phyloP scores from a whole-genome alignment of 2,113 vertebrate genomes.

The Oreochromis tanganicae region DNA sequence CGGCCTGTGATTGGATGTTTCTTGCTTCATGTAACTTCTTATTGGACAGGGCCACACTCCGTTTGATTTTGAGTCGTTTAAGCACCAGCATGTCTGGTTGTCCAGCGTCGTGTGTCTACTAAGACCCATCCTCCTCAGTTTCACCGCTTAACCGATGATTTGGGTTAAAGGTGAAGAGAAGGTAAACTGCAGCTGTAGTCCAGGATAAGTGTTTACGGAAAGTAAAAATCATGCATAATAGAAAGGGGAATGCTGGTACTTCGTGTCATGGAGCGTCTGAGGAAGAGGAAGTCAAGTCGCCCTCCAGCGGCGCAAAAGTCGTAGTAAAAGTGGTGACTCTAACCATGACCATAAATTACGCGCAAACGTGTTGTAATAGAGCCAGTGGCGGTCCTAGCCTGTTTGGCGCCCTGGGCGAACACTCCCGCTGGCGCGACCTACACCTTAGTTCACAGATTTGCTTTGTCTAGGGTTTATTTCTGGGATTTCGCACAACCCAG shows the following conservation, averaged over 20 bases:
- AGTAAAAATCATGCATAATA: neutral
- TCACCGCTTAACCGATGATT: too few relatives aligned
- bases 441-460: too few relatives aligned
- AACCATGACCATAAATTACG: neutral
- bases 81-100: conserved; percentile 5
- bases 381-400: too few relatives aligned
- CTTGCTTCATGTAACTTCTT: rapidly evolving
- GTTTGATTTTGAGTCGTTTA: neutral
- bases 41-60: neutral
- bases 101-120: neutral
- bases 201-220: neutral
- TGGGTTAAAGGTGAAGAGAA: neutral
- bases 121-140: neutral
- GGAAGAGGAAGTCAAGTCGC: neutral
- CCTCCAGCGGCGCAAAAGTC: neutral
- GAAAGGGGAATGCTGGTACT: neutral
- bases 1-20: neutral
- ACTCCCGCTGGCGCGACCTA: too few relatives aligned
- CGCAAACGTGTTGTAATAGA: too few relatives aligned
- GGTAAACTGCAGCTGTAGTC: neutral
- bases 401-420: too few relatives aligned
- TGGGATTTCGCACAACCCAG: too few relatives aligned
- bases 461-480: too few relatives aligned
- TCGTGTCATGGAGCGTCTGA: neutral
- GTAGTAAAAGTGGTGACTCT: neutral